phyloP scores from a whole-genome alignment of 2,797 vertebrate genomes.

The Myotis myotis region DNA sequence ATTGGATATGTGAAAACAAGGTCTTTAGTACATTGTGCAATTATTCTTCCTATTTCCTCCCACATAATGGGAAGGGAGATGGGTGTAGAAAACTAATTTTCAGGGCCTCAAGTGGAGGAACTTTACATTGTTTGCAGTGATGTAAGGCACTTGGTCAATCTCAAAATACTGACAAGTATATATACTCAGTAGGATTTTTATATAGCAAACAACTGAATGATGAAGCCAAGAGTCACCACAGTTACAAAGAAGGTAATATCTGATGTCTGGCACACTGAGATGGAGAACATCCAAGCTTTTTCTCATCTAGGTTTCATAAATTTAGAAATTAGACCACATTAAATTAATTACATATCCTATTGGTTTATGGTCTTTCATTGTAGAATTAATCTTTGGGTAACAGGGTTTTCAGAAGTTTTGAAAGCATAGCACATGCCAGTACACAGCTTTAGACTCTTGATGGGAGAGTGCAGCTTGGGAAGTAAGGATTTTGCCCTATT shows the following conservation, averaged over 20 bases:
- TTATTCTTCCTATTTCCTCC: not conserved
- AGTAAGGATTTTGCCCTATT: not conserved
- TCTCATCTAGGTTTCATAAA: not conserved
- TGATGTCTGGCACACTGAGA: not conserved
- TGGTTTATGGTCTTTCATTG: not conserved
- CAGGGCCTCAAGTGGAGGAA: not conserved
- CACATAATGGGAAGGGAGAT: not conserved
- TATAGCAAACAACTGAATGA: not conserved
- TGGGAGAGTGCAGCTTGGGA: not conserved
- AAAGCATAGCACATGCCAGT: not conserved
- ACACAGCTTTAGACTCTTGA: not conserved
- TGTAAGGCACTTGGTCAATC: not conserved
- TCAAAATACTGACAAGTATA: not conserved
- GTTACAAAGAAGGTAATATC: not conserved
- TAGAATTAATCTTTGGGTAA: conserved; percentile 20
- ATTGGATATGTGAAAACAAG: not conserved
- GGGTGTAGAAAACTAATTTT: not conserved
- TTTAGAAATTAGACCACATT: not conserved
- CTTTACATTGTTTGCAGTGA: not conserved
- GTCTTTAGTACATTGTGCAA: not conserved
- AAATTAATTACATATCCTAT: not conserved
- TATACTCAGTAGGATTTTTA: not conserved
- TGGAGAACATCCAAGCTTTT: not conserved
- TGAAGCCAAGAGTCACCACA: not conserved
- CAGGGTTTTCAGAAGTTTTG: not conserved